Base-by-base conservation (phyloP, 2,888 invertebrate genomes). In the Bembecia ichneumoniformis region DNA sequence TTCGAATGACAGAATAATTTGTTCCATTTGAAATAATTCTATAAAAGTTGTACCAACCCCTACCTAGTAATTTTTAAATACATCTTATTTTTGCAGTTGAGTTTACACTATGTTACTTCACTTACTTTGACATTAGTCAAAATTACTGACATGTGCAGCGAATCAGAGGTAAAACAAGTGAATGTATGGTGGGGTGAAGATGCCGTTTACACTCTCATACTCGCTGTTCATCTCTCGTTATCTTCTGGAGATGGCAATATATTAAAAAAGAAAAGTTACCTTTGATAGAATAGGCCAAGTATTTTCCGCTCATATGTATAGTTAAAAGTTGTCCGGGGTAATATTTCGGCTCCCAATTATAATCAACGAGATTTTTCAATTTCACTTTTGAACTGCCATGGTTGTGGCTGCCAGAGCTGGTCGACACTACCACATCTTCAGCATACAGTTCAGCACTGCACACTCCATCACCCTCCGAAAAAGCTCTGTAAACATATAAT, bases 351-450 rank as follows among this genome's bases (percentile, higher is more conserved):
- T 97, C 97, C 98, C 98, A 98, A 58, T 94, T 94, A 75, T 95
- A 97, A 68, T 97, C 96, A 16, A 97, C 96, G 47, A 96, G 90
- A 74, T 94, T 96, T 66, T 93, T 94, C 45, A 96, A 90, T 71
- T 96, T 96, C 20, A 98, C 95, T 83, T 96, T 94, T 0, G 96
- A 96, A 71, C 94, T 94, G 45, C 95, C 95, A 65, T 93, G 93
- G 63, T 91, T 91, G 65, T 94, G 94, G 55, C 88, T 90, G 10
- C 93, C 94, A 5, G 91, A 87, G 50, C 91, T 92, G 35, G 93
- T 92, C 51, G 91, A 87, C 34, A 96, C 89, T 50, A 90, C 89
- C 13, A 95, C 93, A 66, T 93, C 90, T 40, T 88, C 80, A 46
- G 90, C 84, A 59, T 71, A 82, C 44, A 92, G 80, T 58, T 89